Evolutionary conservation across 2,113 vertebrate species (phyloP), one percentile per base, ranked within the genome.

Genomic region (Procavia capensis): DNA sequence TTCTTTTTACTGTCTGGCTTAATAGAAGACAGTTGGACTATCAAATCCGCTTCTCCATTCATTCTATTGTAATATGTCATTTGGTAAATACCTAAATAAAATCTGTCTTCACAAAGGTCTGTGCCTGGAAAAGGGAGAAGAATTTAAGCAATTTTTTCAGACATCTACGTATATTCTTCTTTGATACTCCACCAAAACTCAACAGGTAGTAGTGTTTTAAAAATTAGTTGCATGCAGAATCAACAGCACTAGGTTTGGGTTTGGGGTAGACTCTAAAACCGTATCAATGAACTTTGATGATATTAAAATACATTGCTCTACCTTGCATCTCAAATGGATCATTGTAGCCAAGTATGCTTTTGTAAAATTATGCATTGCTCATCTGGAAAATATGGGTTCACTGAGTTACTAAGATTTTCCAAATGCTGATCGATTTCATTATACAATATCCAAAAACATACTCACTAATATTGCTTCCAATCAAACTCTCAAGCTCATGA

Each of bases 1-100:
- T 89, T 96, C 41, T 83, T 31, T 81, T 95, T 47, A 75, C 68
- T 74, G 16, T 94, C 63, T 97, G 90, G 47, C 36, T 91, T 95
- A 91, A 86, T 75, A 80, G 57, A 84, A 94, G 75, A 86, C 34
- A 72, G 70, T 31, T 70, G 54, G 87, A 90, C 87, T 84, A 57
- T 94, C 43, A 8, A 68, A 80, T 75, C 45, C 86, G 50, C 34
- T 91, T 94, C 36, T 54, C 19, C 34, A 91, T 75, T 59, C 81
- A 91, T 16, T 54, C 84, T 94, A 84, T 47, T 91, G 17, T 63
- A 91, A 94, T 74, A 63, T 95, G 64, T 91, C 91, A 57, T 70
- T 89, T 92, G 70, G 24, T 90, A 96, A 96, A 90, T 93, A 75
- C 11, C 64, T 31, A 24, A 68, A 93, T 82, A 82, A 63, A 57